phyloP scores from a whole-genome alignment of 2,797 vertebrate genomes.

The Orientallactaga sibirica region DNA sequence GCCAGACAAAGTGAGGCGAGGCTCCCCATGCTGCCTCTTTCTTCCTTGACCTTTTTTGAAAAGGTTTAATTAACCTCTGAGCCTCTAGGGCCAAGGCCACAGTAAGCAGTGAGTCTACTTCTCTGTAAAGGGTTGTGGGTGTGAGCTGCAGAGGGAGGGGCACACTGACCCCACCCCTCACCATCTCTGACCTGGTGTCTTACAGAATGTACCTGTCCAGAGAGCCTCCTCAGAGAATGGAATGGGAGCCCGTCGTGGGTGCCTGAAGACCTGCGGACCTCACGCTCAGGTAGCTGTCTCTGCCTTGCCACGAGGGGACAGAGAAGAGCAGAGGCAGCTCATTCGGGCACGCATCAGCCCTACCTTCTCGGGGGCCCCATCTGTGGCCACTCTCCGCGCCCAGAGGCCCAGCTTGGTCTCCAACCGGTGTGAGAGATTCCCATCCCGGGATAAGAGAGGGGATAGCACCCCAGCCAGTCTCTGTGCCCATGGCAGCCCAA shows the following conservation, averaged over 20 bases:
- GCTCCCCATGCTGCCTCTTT: fast-evolving
- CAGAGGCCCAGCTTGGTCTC: background rate
- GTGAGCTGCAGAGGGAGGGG: background rate
- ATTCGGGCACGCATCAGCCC: background rate
- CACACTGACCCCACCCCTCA: fast-evolving
- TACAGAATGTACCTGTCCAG: background rate
- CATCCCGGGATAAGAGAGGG: background rate
- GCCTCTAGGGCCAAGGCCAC: fast-evolving
- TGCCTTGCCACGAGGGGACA: background rate
- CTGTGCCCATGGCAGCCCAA: background rate
- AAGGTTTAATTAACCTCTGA: no score
- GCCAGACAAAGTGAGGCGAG: background rate
- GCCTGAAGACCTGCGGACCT: background rate
- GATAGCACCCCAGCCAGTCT: background rate
- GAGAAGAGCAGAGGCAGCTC: background rate
- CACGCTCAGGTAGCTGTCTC: background rate
- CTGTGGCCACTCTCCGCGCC: background rate
- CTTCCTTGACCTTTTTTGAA: background rate
- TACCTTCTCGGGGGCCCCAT: no score
- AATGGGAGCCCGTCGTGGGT: fast-evolving
- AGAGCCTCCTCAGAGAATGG: fast-evolving
- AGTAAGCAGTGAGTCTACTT: fast-evolving
- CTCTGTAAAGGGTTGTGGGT: fast-evolving
- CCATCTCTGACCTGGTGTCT: conserved; percentile 14
- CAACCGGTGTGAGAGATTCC: background rate